These are phyloP conservation scores for Parauchenoglanis punctatus DNA, from an alignment of 2,797 vertebrate species.

Conservation along the genomic window DNA sequence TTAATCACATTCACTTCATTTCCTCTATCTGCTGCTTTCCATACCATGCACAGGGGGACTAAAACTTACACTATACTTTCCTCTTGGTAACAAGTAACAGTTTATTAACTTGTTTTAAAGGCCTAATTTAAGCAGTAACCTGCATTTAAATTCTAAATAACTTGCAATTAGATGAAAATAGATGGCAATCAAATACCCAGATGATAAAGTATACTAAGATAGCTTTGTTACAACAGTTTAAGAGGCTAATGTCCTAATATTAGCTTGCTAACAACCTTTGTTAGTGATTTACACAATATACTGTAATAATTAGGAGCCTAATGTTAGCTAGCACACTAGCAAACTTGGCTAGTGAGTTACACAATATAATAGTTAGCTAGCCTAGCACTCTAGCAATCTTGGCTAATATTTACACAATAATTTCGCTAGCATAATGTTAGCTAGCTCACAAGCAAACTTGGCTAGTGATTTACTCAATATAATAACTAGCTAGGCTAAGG, in stretches of 20 bases:
- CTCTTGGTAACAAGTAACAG: background rate
- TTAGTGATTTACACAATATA: background rate
- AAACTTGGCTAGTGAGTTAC: background rate
- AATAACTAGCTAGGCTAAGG: background rate
- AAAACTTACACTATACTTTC: slow-evolving; percentile 1
- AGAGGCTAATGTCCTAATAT: background rate
- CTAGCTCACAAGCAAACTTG: background rate
- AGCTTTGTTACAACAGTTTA: too few species aligned
- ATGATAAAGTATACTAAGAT: background rate
- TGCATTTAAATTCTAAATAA: background rate
- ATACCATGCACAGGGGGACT: slow-evolving; percentile 42
- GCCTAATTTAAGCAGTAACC: background rate
- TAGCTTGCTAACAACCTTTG: background rate
- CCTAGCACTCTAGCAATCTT: too few species aligned
- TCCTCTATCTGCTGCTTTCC: slow-evolving; percentile 66
- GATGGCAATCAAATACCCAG: background rate
- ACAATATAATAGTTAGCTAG: background rate
- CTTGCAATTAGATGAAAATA: background rate
- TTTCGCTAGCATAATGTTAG: too few species aligned
- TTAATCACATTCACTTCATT: slow-evolving; percentile 76
- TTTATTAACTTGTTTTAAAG: background rate
- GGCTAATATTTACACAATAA: too few species aligned
- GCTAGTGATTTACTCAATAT: background rate
- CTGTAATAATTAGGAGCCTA: background rate
- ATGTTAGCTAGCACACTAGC: background rate